Percentiles rank a stretch among this genome's conserved stretches.
phyloP scores from a whole-genome alignment of 2,888 invertebrate species.

The Bembecia ichneumoniformis region DNA sequence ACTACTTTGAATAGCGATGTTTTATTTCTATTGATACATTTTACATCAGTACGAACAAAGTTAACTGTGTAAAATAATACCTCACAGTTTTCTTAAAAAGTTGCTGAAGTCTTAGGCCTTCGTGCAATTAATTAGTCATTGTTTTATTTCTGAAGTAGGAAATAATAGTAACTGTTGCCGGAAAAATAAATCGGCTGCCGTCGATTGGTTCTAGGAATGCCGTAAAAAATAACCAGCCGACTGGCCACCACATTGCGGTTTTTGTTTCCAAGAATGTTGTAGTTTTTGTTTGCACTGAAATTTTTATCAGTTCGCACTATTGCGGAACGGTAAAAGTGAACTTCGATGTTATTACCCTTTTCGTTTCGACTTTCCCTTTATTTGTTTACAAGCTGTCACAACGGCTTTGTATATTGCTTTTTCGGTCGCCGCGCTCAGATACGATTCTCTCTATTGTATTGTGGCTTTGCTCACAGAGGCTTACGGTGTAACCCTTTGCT shows the following conservation, averaged over 20 bases:
- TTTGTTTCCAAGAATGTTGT: conserved; percentile 16
- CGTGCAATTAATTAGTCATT: not conserved
- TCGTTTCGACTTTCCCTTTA: conserved; percentile 12
- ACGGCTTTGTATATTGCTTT: not conserved
- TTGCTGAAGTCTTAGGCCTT: not conserved
- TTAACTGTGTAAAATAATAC: too few species aligned
- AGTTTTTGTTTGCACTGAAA: conserved; percentile 19
- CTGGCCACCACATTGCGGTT: conserved; percentile 18
- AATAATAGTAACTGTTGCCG: not conserved
- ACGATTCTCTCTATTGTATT: not conserved
- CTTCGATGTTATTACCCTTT: conserved; percentile 13
- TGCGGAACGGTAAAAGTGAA: conserved; percentile 18
- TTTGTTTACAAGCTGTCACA: conserved; percentile 15
- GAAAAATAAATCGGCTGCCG: conserved; percentile 1
- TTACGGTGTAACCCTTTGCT: too few species aligned
- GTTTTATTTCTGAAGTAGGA: not conserved
- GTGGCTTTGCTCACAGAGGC: too few species aligned
- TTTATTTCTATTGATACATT: too few species aligned
- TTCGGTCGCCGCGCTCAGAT: not conserved
- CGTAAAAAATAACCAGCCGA: conserved; percentile 14
- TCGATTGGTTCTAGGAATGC: conserved; percentile 17
- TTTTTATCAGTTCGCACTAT: conserved; percentile 39
- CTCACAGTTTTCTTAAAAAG: too few species aligned
- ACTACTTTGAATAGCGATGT: too few species aligned
- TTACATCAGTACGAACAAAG: too few species aligned